Conservation (phyloP, 2,797 vertebrate genomes). For the Clarias fuscus region DNA sequence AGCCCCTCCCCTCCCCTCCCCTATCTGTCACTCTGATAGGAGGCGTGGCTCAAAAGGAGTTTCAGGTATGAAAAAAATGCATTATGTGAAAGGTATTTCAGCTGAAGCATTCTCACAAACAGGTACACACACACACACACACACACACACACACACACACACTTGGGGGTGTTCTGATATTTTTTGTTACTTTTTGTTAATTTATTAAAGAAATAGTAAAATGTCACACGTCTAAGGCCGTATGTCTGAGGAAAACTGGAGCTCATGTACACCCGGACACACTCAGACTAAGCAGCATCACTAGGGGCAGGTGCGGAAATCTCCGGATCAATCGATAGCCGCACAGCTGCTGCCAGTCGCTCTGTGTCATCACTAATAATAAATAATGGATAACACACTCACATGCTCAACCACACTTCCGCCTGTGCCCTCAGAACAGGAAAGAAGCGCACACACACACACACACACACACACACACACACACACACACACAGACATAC, state of each 20-base stretch:
- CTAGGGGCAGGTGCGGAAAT: slow-evolving; percentile 64
- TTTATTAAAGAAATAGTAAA: too few species aligned
- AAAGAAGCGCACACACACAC: slow-evolving; percentile 18
- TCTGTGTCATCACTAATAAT: slow-evolving; percentile 72
- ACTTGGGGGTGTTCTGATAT: too few species aligned
- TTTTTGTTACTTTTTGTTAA: too few species aligned
- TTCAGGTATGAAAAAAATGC: too few species aligned
- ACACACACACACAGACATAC: slow-evolving; percentile 38
- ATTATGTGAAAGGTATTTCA: too few species aligned
- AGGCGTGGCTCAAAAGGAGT: too few species aligned
- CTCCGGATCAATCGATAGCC: slow-evolving; percentile 68
- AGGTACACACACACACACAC: too few species aligned
- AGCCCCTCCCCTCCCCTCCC: too few species aligned
- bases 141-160: too few species aligned
- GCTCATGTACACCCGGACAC: slow-evolving; percentile 24
- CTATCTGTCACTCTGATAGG: too few species aligned
- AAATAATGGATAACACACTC: slow-evolving; percentile 71
- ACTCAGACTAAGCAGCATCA: slow-evolving; percentile 37
- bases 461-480: slow-evolving; percentile 41
- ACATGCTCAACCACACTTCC: slow-evolving; percentile 54
- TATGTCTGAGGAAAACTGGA: neutral
- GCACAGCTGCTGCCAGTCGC: slow-evolving; percentile 68
- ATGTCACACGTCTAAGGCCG: neutral
- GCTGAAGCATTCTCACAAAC: too few species aligned
- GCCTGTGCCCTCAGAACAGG: slow-evolving; percentile 53